phyloP scores from a whole-genome alignment of 1,140 invertebrate species.

The Diorhabda carinulata region DNA sequence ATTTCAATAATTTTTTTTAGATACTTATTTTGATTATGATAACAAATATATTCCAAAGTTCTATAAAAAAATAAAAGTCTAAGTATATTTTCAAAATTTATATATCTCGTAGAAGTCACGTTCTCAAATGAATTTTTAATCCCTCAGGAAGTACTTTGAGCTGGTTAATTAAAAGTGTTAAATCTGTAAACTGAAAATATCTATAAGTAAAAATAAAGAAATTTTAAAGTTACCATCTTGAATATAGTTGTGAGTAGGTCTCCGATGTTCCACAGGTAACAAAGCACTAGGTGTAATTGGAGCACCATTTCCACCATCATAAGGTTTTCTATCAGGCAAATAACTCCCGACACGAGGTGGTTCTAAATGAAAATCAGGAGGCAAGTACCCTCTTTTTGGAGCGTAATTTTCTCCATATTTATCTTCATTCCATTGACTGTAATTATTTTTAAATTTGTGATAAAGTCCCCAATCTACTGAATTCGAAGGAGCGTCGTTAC shows the following conservation, averaged over 20 bases:
- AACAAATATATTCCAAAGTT: no score
- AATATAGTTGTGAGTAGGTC: slow-evolving; percentile 31
- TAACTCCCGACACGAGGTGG: slow-evolving; percentile 18
- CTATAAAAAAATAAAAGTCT: no score
- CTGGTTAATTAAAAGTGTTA: no score
- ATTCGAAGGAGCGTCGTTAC: slow-evolving; percentile 25
- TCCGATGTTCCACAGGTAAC: slow-evolving; percentile 30
- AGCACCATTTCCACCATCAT: slow-evolving; percentile 16
- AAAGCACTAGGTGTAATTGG: slow-evolving; percentile 26
- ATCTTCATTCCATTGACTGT: slow-evolving; percentile 41
- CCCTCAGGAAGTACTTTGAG: no score
- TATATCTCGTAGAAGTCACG: no score
- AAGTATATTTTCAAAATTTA: no score
- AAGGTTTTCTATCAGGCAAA: slow-evolving; percentile 13
- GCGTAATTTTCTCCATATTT: slow-evolving; percentile 23
- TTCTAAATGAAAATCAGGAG: background rate
- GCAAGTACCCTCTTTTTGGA: slow-evolving; percentile 14
- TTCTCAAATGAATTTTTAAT: no score
- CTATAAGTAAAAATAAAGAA: background rate
- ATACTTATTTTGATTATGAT: no score
- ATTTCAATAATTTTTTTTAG: no score
- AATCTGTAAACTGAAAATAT: no score
- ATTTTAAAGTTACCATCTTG: slow-evolving; percentile 34
- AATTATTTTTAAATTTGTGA: slow-evolving; percentile 38
- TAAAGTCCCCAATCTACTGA: slow-evolving; percentile 46